phyloP scores from a whole-genome alignment of 2,797 vertebrate species.

The Enteromius thamalakanensis region DNA sequence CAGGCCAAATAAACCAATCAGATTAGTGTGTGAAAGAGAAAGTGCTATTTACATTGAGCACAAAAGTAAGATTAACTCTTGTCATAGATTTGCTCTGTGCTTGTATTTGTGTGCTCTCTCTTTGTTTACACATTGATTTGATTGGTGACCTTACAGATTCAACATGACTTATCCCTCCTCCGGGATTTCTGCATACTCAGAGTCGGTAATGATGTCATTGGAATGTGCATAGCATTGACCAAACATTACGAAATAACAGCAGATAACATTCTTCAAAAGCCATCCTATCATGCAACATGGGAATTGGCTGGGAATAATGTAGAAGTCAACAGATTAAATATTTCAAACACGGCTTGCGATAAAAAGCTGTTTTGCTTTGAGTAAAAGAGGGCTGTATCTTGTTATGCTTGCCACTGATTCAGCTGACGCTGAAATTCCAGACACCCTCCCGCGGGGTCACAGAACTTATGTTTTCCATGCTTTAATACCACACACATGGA shows the following conservation, averaged over 20 bases:
- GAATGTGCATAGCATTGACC: slow-evolving; percentile 40
- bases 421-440: slow-evolving; percentile 35
- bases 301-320: slow-evolving; percentile 24
- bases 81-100: slow-evolving; percentile 43
- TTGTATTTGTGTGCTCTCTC: slow-evolving; percentile 37
- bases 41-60: slow-evolving; percentile 54
- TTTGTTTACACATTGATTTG: slow-evolving; percentile 60
- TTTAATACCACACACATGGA: slow-evolving; percentile 24
- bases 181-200: slow-evolving; percentile 37
- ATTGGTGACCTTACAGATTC: slow-evolving; percentile 58
- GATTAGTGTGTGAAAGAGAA: slow-evolving; percentile 44
- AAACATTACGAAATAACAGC: slow-evolving; percentile 63
- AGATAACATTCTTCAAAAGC: slow-evolving; percentile 52
- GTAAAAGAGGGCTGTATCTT: slow-evolving; percentile 63
- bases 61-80: slow-evolving; percentile 60
- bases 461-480: slow-evolving; percentile 19
- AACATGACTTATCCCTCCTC: slow-evolving; percentile 51
- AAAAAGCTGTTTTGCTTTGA: slow-evolving; percentile 72
- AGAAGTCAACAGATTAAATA: slow-evolving; percentile 31
- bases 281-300: slow-evolving; percentile 26
- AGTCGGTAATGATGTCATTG: slow-evolving; percentile 63
- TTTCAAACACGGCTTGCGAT: slow-evolving; percentile 57
- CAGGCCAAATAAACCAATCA: slow-evolving; percentile 51
- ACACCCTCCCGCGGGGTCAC: slow-evolving; percentile 24
- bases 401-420: slow-evolving; percentile 67